Percentiles rank a stretch among this genome's conserved stretches.
phyloP scores from a whole-genome alignment of 2,113 vertebrate genomes.

The Trematocara stigmaticum region DNA sequence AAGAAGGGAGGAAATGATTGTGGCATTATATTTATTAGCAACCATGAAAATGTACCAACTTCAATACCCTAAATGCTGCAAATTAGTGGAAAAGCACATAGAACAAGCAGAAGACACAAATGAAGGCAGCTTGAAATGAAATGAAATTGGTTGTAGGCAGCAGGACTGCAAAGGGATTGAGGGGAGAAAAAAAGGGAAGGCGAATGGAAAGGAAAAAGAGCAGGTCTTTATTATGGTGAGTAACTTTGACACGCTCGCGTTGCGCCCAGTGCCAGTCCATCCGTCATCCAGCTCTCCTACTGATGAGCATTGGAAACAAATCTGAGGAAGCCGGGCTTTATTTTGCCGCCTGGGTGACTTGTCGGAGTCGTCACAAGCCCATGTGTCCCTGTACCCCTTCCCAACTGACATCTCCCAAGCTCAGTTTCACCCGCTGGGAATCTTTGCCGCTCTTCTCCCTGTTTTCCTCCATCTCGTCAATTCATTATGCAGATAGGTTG shows the following conservation, averaged over 20 bases:
- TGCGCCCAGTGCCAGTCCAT: conserved; percentile 67
- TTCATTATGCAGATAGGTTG: conserved; percentile 59
- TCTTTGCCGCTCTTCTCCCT: conserved; percentile 20
- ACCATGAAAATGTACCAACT: neutral
- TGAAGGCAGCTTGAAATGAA: conserved; percentile 10
- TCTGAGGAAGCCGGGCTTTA: conserved; percentile 60
- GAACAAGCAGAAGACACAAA: neutral
- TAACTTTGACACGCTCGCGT: conserved; percentile 62
- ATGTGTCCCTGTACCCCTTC: conserved; percentile 29
- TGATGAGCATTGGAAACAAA: conserved; percentile 68
- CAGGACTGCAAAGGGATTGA: conserved; percentile 26
- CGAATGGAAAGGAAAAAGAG: conserved; percentile 13
- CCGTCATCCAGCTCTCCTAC: conserved; percentile 65
- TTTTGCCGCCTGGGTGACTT: conserved; percentile 68
- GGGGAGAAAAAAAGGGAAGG: neutral
- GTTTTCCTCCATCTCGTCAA: conserved; percentile 36
- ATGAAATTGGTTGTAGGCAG: conserved; percentile 22
- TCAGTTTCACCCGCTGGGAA: conserved; percentile 46
- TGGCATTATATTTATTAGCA: neutral
- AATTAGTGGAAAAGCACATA: neutral
- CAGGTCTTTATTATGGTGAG: conserved; percentile 61
- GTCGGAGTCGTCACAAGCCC: conserved; percentile 50
- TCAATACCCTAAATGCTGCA: neutral
- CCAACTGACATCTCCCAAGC: conserved; percentile 31
- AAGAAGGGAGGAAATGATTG: neutral